These are phyloP conservation scores for Pollenia labialis DNA, from an alignment of 2,888 invertebrate genomes.

Conservation along the genomic window DNA sequence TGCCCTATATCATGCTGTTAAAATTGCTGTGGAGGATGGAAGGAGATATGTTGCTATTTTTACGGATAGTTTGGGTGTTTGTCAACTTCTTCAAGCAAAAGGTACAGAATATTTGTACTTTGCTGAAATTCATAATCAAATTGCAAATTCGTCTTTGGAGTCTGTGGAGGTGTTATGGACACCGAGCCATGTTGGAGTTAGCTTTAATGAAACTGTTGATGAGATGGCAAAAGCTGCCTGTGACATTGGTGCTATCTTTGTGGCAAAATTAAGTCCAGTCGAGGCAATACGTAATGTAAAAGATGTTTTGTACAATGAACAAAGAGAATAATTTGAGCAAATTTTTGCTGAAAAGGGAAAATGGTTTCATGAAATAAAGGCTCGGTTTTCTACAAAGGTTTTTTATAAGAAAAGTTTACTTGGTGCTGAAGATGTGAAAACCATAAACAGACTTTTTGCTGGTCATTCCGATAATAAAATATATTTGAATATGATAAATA, in stretches of 20 bases:
- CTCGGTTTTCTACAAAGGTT: not conserved
- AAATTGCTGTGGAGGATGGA: slow-evolving; percentile 17
- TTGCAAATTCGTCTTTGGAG: not conserved
- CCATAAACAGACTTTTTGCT: not conserved
- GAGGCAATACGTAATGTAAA: no score
- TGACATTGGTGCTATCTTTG: no score
- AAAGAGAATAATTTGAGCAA: no score
- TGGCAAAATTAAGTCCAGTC: no score
- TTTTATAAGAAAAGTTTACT: not conserved
- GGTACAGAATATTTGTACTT: no score
- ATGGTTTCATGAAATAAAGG: no score
- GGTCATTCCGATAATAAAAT: not conserved
- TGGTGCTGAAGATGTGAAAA: not conserved
- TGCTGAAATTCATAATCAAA: slow-evolving; percentile 6
- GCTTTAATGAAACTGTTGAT: no score
- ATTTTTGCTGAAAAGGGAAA: no score
- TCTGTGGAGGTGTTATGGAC: slow-evolving; percentile 1
- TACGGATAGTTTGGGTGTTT: not conserved
- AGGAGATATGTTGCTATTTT: not conserved
- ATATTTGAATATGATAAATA: not conserved
- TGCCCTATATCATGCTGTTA: slow-evolving; percentile 14
- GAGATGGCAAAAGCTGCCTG: no score
- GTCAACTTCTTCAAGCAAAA: no score
- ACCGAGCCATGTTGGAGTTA: not conserved
- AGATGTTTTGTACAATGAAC: no score